Evolutionary conservation across 2,797 vertebrate genomes (phyloP).

Genomic region (Poeciliopsis paucimaculata): DNA sequence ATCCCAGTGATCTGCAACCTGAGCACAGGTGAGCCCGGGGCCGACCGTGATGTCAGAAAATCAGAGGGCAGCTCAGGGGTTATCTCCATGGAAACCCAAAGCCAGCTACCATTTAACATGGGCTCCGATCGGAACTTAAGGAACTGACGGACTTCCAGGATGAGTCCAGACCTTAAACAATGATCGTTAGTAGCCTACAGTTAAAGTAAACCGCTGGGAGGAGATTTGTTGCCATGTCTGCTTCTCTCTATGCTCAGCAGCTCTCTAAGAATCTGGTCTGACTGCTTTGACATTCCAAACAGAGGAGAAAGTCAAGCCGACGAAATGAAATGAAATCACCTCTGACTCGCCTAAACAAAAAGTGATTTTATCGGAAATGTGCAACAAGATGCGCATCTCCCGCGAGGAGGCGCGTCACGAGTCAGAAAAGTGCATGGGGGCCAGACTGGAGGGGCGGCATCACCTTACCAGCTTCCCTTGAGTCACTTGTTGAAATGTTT

Average conservation of each 20-base stretch:
- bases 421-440: background rate
- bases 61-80: conserved; percentile 15
- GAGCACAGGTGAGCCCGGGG: conserved; percentile 59
- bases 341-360: conserved; percentile 12
- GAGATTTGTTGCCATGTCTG: background rate
- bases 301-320: background rate
- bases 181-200: background rate
- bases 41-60: conserved; percentile 17
- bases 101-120: background rate
- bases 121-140: background rate
- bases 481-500: conserved; percentile 12
- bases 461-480: background rate
- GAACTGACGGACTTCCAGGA: background rate
- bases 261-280: conserved; percentile 31
- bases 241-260: background rate
- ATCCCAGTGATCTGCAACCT: conserved; percentile 55
- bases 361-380: no score
- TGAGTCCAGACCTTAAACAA: background rate
- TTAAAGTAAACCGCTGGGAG: background rate
- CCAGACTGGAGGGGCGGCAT: no score
- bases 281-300: conserved; percentile 17
- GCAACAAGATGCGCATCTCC: background rate
- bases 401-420: background rate
- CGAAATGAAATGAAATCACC: conserved; percentile 11
- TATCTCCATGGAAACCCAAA: background rate